Conservation (phyloP, 2,888 invertebrate species). For the Melikaiella ostensackeni region DNA sequence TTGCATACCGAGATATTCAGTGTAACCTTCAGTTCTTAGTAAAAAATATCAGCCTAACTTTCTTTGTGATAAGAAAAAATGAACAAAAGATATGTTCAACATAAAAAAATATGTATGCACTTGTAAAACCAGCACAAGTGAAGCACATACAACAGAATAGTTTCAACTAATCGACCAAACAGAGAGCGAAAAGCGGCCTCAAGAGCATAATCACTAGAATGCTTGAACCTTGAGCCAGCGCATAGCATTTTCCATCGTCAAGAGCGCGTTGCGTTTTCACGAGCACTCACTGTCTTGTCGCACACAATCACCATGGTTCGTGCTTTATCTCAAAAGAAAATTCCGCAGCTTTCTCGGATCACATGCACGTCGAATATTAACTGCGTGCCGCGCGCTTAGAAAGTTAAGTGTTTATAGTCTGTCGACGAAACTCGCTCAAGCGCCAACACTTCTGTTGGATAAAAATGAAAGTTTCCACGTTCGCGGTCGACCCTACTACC, state of each 20-base stretch:
- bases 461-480: slow-evolving; percentile 59
- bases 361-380: slow-evolving; percentile 41
- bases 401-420: slow-evolving; percentile 48
- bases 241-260: slow-evolving; percentile 28
- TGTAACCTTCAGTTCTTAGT: neutral
- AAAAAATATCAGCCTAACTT: neutral
- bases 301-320: slow-evolving; percentile 39
- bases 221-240: slow-evolving; percentile 27
- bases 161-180: slow-evolving; percentile 25
- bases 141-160: slow-evolving; percentile 5
- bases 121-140: neutral
- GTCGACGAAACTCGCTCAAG: slow-evolving; percentile 50
- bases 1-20: too few species aligned
- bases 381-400: slow-evolving; percentile 54
- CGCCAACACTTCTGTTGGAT: slow-evolving; percentile 56
- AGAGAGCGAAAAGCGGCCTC: slow-evolving; percentile 2
- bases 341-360: neutral
- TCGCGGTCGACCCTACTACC: slow-evolving; percentile 15
- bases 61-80: neutral
- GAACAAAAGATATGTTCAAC: too few species aligned
- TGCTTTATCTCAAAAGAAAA: neutral
- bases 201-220: slow-evolving; percentile 27
- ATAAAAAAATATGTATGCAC: too few species aligned
- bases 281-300: slow-evolving; percentile 37
- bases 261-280: slow-evolving; percentile 26